A percentile compares a stretch with the other conserved stretches of the same genome.
Evolutionary conservation across 2,888 invertebrate species (phyloP).

Genomic region (Synergus umbraculus): DNA sequence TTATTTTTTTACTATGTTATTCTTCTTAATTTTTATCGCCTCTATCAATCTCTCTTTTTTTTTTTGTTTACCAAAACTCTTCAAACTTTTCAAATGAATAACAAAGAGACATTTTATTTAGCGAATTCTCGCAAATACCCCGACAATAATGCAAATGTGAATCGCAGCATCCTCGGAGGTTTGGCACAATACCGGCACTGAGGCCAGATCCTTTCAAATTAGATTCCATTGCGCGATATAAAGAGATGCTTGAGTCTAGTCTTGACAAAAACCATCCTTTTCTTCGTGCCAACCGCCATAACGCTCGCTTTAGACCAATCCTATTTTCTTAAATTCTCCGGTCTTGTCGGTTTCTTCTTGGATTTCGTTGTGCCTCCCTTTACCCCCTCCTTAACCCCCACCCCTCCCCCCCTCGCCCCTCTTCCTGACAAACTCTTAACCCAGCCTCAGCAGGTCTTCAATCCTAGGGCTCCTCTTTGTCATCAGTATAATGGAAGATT

Average conservation of each 20-base stretch:
- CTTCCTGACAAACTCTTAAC: not conserved
- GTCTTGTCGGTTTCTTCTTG: slow-evolving; percentile 19
- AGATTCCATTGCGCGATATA: slow-evolving; percentile 40
- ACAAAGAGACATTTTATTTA: slow-evolving; percentile 7
- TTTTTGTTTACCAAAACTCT: not conserved
- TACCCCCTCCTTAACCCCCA: too few relatives aligned
- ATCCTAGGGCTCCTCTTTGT: slow-evolving; percentile 4
- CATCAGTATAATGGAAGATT: slow-evolving; percentile 25
- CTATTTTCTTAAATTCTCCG: slow-evolving; percentile 38
- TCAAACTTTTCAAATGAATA: not conserved
- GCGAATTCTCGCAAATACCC: slow-evolving; percentile 12
- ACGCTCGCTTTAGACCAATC: slow-evolving; percentile 37
- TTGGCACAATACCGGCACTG: slow-evolving; percentile 21
- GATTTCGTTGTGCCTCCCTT: slow-evolving; percentile 10
- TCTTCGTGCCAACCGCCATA: slow-evolving; percentile 39
- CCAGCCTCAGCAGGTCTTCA: not conserved
- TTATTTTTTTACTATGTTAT: too few relatives aligned
- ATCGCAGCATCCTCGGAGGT: slow-evolving; percentile 1
- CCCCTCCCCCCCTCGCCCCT: too few relatives aligned
- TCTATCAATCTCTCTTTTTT: not conserved
- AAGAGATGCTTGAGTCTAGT: slow-evolving; percentile 37
- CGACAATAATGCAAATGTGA: slow-evolving; percentile 34
- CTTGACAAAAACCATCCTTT: slow-evolving; percentile 34
- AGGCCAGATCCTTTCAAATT: slow-evolving; percentile 40
- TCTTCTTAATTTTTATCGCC: too few relatives aligned